Percentiles rank a stretch among this genome's conserved stretches.
Evolutionary conservation across 2,113 vertebrate genomes (phyloP).

Genomic region (Clarias gariepinus): DNA sequence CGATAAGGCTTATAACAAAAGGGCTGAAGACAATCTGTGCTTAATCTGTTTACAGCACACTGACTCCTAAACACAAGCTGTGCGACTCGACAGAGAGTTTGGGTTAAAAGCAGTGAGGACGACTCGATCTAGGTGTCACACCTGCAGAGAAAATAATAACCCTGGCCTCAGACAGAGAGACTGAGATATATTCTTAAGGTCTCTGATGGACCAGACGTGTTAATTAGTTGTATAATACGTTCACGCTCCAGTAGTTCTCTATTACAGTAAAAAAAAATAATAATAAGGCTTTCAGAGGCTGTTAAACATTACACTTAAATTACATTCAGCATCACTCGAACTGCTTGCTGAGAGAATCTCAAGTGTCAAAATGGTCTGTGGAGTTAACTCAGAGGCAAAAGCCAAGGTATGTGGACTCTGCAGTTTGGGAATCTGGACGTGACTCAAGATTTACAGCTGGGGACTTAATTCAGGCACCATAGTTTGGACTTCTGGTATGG

Average conservation of each 20-base stretch:
- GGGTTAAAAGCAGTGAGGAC: neutral
- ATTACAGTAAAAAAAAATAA: conserved; percentile 19
- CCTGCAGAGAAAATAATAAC: conserved; percentile 9
- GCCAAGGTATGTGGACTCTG: too few species aligned
- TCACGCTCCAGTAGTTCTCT: conserved; percentile 31
- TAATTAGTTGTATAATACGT: conserved; percentile 25
- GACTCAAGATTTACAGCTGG: neutral
- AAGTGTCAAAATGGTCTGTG: neutral
- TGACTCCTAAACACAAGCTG: neutral
- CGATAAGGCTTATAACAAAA: neutral
- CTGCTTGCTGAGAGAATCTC: neutral
- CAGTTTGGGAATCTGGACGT: neutral
- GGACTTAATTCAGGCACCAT: neutral
- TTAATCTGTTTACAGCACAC: neutral
- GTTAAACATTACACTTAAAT: neutral
- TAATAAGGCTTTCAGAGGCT: neutral
- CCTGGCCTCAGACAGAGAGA: neutral
- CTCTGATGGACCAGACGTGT: conserved; percentile 2
- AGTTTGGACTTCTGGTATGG: neutral
- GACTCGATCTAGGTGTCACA: neutral
- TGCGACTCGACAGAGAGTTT: neutral
- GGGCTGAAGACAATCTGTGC: neutral
- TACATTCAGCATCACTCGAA: neutral
- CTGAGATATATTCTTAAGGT: neutral
- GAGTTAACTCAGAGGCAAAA: neutral